Evolutionary conservation across 2,888 invertebrate species (phyloP).

Genomic region (Rotaria sp.): DNA sequence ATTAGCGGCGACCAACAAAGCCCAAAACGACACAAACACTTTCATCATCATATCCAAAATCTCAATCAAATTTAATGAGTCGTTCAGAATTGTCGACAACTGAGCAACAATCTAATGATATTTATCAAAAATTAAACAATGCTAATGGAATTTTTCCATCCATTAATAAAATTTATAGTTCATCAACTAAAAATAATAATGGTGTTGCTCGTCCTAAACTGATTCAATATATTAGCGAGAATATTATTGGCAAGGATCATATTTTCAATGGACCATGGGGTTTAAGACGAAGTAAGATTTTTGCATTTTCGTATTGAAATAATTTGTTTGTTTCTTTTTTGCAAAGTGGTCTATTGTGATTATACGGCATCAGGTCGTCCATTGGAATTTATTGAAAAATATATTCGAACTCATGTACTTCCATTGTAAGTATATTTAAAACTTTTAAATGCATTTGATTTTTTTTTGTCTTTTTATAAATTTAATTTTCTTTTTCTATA

Average conservation of each 20-base stretch:
- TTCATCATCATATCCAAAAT: background rate
- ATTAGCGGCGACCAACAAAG: background rate
- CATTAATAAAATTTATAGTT: background rate
- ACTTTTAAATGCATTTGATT: too few relatives aligned
- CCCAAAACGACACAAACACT: background rate
- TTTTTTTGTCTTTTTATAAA: background rate
- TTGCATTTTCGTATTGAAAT: background rate
- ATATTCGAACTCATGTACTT: constrained; percentile 69
- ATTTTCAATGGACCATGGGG: constrained; percentile 76
- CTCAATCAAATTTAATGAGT: background rate
- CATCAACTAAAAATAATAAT: background rate
- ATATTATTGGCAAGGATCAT: constrained; percentile 71
- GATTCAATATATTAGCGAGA: constrained; percentile 71
- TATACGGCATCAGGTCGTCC: constrained; percentile 75
- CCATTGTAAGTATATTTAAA: constrained; percentile 55
- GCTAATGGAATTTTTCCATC: background rate
- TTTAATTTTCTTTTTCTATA: background rate
- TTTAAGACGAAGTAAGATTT: constrained; percentile 61
- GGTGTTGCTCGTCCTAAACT: constrained; percentile 55
- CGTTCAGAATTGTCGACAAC: background rate
- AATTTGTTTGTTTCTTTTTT: constrained; percentile 29
- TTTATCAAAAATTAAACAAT: background rate
- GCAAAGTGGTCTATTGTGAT: constrained; percentile 69
- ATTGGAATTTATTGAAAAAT: constrained; percentile 76
- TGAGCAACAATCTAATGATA: background rate